Evolutionary conservation across 2,797 vertebrate species (phyloP).

Genomic region (Denticeps clupeoides): DNA sequence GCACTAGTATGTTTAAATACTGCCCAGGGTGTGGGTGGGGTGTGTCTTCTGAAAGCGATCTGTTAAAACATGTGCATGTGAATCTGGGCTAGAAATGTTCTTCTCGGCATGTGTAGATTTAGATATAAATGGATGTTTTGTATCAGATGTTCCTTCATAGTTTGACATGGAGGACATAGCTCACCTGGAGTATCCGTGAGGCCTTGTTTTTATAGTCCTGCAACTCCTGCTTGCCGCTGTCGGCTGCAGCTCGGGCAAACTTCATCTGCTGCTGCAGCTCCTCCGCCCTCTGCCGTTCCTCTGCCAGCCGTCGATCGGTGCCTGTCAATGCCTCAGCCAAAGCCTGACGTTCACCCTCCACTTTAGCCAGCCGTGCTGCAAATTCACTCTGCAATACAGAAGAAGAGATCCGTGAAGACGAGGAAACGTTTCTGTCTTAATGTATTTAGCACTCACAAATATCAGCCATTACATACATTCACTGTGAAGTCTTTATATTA

Average conservation of each 20-base stretch:
- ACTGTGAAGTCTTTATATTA: no score
- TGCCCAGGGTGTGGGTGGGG: no score
- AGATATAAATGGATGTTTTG: no score
- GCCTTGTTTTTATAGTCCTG: constrained; percentile 95
- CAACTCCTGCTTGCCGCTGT: constrained; percentile 77
- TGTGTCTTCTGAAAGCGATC: no score
- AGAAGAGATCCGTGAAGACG: no score
- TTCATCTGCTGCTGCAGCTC: constrained; percentile 84
- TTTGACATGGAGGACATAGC: no score
- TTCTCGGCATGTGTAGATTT: no score
- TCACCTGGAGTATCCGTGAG: constrained; percentile 85
- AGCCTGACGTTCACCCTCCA: constrained; percentile 78
- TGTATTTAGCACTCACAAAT: no score
- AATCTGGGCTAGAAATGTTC: no score
- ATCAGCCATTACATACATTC: not conserved
- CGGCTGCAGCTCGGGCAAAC: constrained; percentile 57
- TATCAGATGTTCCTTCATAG: not conserved
- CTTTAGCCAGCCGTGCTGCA: constrained; percentile 64
- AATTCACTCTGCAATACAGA: constrained; percentile 81
- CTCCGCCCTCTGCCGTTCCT: constrained; percentile 73
- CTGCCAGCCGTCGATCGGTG: constrained; percentile 68
- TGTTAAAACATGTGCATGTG: no score
- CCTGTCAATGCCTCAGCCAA: constrained; percentile 76
- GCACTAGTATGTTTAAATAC: no score
- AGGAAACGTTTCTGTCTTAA: no score